Evolutionary conservation across 2,113 vertebrate genomes (phyloP), one percentile per base, ranked within the genome.

Genomic region (Philantomba maxwellii): DNA sequence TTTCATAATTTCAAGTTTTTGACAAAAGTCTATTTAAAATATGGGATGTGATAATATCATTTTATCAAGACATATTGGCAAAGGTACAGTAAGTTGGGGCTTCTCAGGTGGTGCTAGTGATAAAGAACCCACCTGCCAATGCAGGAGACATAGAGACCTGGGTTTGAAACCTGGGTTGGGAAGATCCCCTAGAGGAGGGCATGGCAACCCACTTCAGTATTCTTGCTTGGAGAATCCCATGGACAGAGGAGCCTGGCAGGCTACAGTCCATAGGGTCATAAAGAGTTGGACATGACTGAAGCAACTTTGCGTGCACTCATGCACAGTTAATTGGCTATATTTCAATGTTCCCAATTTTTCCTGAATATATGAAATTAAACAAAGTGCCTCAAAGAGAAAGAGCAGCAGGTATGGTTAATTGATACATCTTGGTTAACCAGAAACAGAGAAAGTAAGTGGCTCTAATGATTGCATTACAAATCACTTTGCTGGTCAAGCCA

Each of bases 1-100:
- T 82, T 89, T 94, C 77, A 11, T 2, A 90, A 83, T 95, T 70
- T 87, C 2, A 85, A 94, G 33, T 15, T 88, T 81, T 89, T 96
- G 66, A 95, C 13, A 89, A 84, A 39, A 83, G 9, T 36, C n/a
- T 87, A 73, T 89, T 95, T 87, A 82, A 92, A 91, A 94, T 43
- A 64, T 26, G 7, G 47, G 21, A 58, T 75, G 28, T 60, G n/a
- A 51, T 86, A 39, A 73, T 70, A 57, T 4, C 5, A 81, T 88
- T 94, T 94, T 80, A 80, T 81, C 11, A 90, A 96, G 89, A 58
- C 43, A 39, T 30, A 66, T 30, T 77, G 39, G 19, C 7, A 96
- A 87, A 82, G 8, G 6, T 49, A 80, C 30, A 60, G 26, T 64
- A 83, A 49, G 70, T 55, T 75, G 70, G 70, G 19, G 70, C 70